Evolutionary conservation across 2,888 invertebrate species (phyloP), one percentile per base, ranked within the genome.

Genomic region (Cetonia aurata): DNA sequence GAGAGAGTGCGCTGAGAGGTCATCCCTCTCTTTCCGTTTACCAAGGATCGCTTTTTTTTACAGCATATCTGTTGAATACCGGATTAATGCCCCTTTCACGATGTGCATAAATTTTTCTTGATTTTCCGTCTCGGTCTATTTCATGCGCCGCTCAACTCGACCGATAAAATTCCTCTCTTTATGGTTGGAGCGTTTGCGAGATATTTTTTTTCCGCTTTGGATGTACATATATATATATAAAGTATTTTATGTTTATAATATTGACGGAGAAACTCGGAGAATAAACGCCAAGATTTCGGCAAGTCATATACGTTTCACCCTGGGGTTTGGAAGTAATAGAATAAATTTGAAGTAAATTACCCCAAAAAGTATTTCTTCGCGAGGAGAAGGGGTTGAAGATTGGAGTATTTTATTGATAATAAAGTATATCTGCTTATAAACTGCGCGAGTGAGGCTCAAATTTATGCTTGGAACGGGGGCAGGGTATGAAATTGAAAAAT

Each of bases 201-300:
- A 37, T 17, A 37, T n/a, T 56, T 56, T 44, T 59, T 44, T 12
- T 37, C 41, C 46, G 42, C 44, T 53, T 53, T 53, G 25, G 19
- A 25, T n/a, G 25, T 25, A 33, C 25, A 53, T 15, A 10, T 50
- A 50, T 53, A 53, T 15, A 10, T 50, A 50, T 50, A 59, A 59
- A 59, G 25, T 59, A 59, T 59, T 59, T 59, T 59, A 59, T 59
- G 59, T 59, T 59, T 59, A 59, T 59, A 59, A 59, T 59, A 59
- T 59, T 44, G 42, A 25, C 42, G 59, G 44, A 44, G 44, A 13
- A 33, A 25, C 25, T 44, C 19, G 46, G 44, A 44, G n/a, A 44
- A 59, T 59, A 59, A 59, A 44, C 59, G 59, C 41, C 19, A 59
- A 25, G 59, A 59, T 59, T 59, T 44, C 44, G 44, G 59, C 44